Conservation (phyloP, 2,888 invertebrate genomes). For the Scaptomyza tumidula region DNA sequence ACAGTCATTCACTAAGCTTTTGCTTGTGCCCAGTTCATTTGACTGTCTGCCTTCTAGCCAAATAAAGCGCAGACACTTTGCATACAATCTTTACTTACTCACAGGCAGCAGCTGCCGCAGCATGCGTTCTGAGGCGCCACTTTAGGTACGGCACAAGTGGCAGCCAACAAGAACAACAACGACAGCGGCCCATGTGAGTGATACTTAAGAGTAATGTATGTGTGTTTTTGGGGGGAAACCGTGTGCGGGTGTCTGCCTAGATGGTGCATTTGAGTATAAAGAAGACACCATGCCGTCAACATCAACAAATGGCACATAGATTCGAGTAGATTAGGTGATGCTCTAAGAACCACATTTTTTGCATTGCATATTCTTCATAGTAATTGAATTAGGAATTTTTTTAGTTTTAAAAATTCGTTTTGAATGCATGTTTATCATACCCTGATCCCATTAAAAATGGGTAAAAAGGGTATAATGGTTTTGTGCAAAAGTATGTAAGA, state of each 20-base stretch:
- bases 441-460: too few species aligned
- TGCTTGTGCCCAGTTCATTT: conserved; percentile 56
- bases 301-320: conserved; percentile 38
- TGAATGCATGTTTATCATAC: too few species aligned
- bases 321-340: conserved; percentile 11
- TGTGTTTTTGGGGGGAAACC: conserved; percentile 1
- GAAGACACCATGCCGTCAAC: conserved; percentile 60
- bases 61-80: conserved; percentile 60
- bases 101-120: conserved; percentile 28
- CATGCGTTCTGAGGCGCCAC: conserved; percentile 45
- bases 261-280: conserved; percentile 66
- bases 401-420: too few species aligned
- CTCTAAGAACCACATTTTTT: conserved; percentile 16
- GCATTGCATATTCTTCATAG: neutral
- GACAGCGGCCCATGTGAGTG: conserved; percentile 72
- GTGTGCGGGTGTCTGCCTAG: conserved; percentile 51
- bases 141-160: conserved; percentile 54
- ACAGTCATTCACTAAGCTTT: conserved; percentile 18
- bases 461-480: too few species aligned
- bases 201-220: conserved; percentile 61
- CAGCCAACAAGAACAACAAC: conserved; percentile 35
- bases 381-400: too few species aligned
- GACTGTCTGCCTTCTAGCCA: conserved; percentile 57
- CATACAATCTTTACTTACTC: conserved; percentile 23
- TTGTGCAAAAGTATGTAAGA: too few species aligned